Conservation (phyloP, 2,113 vertebrate species). For the Lophura nycthemera region DNA sequence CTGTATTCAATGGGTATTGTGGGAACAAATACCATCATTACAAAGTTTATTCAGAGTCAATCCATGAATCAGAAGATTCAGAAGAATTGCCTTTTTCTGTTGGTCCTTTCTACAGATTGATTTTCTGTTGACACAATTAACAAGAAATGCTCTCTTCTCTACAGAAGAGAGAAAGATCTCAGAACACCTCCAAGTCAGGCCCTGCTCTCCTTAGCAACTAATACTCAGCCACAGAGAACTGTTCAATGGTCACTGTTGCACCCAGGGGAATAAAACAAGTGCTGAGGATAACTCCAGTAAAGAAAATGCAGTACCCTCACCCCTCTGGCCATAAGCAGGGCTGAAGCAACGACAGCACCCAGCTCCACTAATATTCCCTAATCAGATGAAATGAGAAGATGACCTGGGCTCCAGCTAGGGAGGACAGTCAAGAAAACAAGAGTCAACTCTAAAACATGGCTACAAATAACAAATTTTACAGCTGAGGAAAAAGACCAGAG, state of each 20-base stretch:
- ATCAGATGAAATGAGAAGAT: neutral
- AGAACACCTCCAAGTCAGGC: neutral
- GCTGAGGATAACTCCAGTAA: neutral
- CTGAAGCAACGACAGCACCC: neutral
- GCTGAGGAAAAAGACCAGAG: neutral
- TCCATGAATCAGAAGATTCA: neutral
- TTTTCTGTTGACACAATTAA: neutral
- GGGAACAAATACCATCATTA: constrained; percentile 20
- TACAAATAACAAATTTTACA: rapidly evolving
- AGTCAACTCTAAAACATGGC: neutral
- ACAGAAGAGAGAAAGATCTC: neutral
- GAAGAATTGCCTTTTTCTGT: neutral
- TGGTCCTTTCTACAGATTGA: neutral
- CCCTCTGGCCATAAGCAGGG: neutral
- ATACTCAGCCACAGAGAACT: neutral
- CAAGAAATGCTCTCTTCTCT: neutral
- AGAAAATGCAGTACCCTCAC: rapidly evolving
- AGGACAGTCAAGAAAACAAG: neutral
- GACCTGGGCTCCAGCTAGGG: neutral
- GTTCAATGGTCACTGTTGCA: neutral
- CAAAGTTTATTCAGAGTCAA: neutral
- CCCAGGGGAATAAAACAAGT: neutral
- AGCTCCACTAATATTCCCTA: rapidly evolving
- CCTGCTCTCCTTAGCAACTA: neutral
- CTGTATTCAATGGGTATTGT: neutral